Evolutionary conservation across 2,113 vertebrate genomes (phyloP).

Genomic region (Corynorhinus townsendii): DNA sequence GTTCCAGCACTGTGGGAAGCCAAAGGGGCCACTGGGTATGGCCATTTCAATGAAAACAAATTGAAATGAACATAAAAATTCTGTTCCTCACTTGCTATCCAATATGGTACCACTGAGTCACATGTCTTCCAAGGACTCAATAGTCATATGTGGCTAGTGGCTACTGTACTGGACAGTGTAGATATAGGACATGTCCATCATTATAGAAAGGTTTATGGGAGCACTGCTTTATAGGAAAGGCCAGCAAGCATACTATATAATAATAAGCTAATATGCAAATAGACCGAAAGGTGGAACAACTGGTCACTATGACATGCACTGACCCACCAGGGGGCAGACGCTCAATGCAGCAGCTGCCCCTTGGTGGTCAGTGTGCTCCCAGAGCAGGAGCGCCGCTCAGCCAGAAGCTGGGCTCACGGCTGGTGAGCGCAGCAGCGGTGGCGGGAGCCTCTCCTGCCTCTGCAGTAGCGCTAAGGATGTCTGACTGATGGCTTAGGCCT

Average conservation of each 20-base stretch:
- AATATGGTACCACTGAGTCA: not conserved
- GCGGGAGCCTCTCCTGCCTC: too few species aligned
- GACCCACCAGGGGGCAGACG: too few species aligned
- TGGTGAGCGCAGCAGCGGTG: too few species aligned
- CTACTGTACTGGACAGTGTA: not conserved
- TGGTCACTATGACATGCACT: too few species aligned
- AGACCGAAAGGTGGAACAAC: too few species aligned
- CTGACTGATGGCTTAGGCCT: too few species aligned
- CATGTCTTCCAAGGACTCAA: not conserved
- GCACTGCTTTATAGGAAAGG: not conserved
- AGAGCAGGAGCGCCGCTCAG: too few species aligned
- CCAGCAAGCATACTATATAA: not conserved
- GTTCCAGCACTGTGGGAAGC: not conserved
- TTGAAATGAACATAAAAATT: not conserved
- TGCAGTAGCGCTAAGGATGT: too few species aligned
- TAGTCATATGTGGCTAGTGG: not conserved
- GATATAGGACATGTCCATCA: not conserved
- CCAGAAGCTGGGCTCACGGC: too few species aligned
- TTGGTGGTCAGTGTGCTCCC: too few species aligned
- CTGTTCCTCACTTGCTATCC: not conserved
- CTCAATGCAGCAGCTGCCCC: too few species aligned
- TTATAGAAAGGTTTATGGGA: not conserved
- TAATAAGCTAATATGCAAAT: too few species aligned
- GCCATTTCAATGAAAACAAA: not conserved
- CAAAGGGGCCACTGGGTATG: not conserved